These are phyloP conservation scores for Nyctibius grandis DNA, from an alignment of 2,797 vertebrate species.

Conservation along the genomic window DNA sequence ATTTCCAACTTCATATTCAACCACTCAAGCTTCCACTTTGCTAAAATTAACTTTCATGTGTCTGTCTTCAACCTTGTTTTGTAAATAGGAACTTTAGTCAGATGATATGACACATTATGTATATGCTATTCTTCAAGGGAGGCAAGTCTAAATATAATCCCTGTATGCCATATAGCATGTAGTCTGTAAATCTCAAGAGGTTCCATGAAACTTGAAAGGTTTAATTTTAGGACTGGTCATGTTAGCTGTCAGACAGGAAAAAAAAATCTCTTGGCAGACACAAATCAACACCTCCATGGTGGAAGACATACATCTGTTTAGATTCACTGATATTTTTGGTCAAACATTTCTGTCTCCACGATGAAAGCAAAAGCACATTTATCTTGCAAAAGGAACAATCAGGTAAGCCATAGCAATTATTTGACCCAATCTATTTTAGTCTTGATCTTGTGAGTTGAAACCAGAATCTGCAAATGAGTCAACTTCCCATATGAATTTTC, in stretches of 20 bases:
- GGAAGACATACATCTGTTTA: neutral
- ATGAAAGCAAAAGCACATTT: neutral
- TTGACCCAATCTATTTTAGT: neutral
- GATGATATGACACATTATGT: neutral
- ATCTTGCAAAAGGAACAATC: neutral
- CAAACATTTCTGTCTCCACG: neutral
- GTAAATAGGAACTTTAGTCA: neutral
- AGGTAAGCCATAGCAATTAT: neutral
- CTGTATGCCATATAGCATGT: neutral
- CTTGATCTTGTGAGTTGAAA: neutral
- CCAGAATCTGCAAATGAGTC: neutral
- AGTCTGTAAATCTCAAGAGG: neutral
- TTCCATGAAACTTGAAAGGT: neutral
- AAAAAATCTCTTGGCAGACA: neutral
- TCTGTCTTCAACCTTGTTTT: neutral
- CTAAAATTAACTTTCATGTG: neutral
- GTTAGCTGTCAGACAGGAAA: neutral
- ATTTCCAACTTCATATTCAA: neutral
- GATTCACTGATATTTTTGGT: neutral
- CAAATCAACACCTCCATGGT: neutral
- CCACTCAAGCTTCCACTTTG: neutral
- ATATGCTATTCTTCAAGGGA: neutral
- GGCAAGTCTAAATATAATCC: neutral
- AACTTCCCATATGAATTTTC: neutral
- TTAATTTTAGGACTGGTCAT: neutral